Evolutionary conservation across 2,888 invertebrate genomes (phyloP).

Genomic region (Imbricaverruca yamaguchii): DNA sequence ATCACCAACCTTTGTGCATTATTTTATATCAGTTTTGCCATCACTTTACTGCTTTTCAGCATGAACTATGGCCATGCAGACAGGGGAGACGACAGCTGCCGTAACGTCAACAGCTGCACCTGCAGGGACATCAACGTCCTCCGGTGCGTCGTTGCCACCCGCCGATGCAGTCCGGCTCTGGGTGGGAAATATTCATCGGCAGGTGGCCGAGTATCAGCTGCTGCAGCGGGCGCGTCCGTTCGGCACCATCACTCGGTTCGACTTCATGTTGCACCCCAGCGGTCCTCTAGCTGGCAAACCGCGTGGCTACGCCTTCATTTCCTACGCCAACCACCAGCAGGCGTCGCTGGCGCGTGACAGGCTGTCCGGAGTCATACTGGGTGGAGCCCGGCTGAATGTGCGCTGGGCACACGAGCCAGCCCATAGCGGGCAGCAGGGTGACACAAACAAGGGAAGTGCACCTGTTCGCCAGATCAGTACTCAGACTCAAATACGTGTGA

Average conservation of each 20-base stretch:
- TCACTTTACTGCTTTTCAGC: too few relatives aligned
- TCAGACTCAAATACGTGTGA: neutral
- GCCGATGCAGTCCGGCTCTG: neutral
- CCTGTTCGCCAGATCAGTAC: neutral
- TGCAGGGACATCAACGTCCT: too few relatives aligned
- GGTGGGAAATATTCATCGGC: conserved; percentile 5
- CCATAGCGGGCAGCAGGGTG: neutral
- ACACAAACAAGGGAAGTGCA: too few relatives aligned
- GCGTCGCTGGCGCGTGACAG: neutral
- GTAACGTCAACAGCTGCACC: too few relatives aligned
- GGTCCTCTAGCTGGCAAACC: conserved; percentile 9
- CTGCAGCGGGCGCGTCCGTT: neutral
- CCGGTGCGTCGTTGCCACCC: too few relatives aligned
- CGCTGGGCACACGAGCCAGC: conserved; percentile 8
- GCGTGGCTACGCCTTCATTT: conserved; percentile 16
- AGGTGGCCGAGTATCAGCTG: conserved; percentile 9
- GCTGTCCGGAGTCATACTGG: neutral
- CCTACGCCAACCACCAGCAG: neutral
- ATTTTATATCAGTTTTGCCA: too few relatives aligned
- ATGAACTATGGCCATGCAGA: too few relatives aligned
- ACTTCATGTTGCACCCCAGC: neutral
- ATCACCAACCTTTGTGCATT: too few relatives aligned
- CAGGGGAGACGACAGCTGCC: too few relatives aligned
- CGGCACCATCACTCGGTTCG: conserved; percentile 10
- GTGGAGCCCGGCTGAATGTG: neutral